Base-by-base conservation (phyloP, 2,888 invertebrate genomes). In the Thysanoteuthis rhombus region DNA sequence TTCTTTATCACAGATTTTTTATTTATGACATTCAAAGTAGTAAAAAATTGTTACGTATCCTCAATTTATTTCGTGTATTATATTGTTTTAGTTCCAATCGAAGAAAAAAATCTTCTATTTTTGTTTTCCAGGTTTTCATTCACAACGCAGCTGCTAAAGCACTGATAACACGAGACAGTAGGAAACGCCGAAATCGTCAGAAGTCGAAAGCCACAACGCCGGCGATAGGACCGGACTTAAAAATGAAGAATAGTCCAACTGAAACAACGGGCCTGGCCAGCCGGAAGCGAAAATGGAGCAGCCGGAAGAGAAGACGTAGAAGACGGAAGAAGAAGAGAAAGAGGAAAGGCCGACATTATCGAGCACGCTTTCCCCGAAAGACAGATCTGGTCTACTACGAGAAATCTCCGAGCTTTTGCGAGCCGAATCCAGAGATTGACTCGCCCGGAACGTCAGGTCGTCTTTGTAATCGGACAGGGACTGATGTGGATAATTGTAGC, bases 391-490 rank as follows among this genome's bases (percentile, higher is more conserved):
- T 99, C 89, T 99, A 98, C 97, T 97, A 99, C 95, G 99, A 99
- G 96, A 98, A 98, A 95, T 99, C 99, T 32, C 99, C 99, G 0
- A 99, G 99, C 97, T 99, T 99, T 97, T 99, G 99, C 97, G 98
- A 97, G 52, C 95, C 96, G 32, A 97, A 97, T 94, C 95, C 96
- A 1, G 92, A 94, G n/a, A 94, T 96, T 2, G 96, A 96, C 92
- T 95, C 96, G 0, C 95, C 96, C 0, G 97, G 97, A 1, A 97
- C 97, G 38, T 95, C 95, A 38, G 97, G 97, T 2, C 95, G 97
- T 36, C 94, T 95, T 93, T 97, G 97, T 94, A 97, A 97, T 94
- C 96, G 96, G 93, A 96, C 96, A 10, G 96, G 95, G 52, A 93
- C 93, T 8, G 96, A 96, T 36, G 94, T 95, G 1, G 96, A 96